These are phyloP conservation scores for Cyprichromis sp. DNA, from an alignment of 2,113 vertebrate species.

Conservation along the genomic window DNA sequence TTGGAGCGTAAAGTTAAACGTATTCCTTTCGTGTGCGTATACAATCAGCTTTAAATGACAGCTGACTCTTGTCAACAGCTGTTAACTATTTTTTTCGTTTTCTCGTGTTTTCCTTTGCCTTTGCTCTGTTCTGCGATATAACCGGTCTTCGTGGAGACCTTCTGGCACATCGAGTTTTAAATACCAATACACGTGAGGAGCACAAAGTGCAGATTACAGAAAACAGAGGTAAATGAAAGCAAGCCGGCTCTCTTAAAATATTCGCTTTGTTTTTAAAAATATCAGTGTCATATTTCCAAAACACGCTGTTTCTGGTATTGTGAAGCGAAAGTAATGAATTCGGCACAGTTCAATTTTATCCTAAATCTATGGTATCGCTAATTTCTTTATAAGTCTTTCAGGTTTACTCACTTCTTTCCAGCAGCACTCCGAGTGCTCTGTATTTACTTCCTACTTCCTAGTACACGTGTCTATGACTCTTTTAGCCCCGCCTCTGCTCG, in stretches of 20 bases:
- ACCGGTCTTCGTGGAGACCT: background rate
- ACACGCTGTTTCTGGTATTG: background rate
- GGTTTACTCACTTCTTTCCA: constrained; percentile 46
- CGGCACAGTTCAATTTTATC: background rate
- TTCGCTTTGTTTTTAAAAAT: background rate
- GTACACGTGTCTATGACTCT: constrained; percentile 68
- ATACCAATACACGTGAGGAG: background rate
- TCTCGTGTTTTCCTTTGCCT: background rate
- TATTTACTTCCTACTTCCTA: constrained; percentile 74
- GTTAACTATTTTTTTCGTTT: background rate
- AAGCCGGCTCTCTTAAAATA: background rate
- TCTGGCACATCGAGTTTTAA: fast-evolving
- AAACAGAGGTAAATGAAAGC: background rate
- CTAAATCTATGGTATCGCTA: background rate
- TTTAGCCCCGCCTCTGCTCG: constrained; percentile 31
- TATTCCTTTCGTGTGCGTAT: fast-evolving
- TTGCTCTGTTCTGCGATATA: background rate
- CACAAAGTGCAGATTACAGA: background rate
- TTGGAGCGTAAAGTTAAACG: background rate
- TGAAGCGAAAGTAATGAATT: background rate
- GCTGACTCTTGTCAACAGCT: background rate
- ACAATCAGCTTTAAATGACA: background rate
- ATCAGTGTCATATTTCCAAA: background rate
- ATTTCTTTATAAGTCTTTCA: background rate
- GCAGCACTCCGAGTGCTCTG: background rate